A percentile compares a stretch with the other conserved stretches of the same genome.
Conservation (phyloP, 2,797 vertebrate species). For the Poeciliopsis infans region DNA sequence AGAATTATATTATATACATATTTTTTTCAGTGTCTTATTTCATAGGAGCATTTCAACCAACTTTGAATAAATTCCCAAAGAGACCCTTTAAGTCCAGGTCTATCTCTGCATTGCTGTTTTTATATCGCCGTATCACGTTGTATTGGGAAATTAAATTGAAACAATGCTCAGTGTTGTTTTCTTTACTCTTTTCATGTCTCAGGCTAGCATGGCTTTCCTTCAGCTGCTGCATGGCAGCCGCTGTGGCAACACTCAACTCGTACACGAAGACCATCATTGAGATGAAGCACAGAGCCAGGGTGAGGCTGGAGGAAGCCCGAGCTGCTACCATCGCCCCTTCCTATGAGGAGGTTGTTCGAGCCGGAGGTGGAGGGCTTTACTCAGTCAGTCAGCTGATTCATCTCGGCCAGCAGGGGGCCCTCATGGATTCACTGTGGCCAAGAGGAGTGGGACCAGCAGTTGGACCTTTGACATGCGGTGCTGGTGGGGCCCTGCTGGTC, state of each 20-base stretch:
- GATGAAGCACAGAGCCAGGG: conserved; percentile 91
- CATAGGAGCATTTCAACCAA: neutral
- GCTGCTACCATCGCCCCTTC: conserved; percentile 74
- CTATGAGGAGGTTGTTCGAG: conserved; percentile 76
- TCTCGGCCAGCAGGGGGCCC: conserved; percentile 70
- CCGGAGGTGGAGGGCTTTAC: conserved; percentile 63
- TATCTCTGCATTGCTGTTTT: neutral
- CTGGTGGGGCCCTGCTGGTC: conserved; percentile 54
- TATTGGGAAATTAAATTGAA: neutral
- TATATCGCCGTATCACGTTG: neutral
- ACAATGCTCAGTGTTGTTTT: neutral
- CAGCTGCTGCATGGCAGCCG: conserved; percentile 97
- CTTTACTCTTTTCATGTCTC: conserved; percentile 16
- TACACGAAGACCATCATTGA: conserved; percentile 97
- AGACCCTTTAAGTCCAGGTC: neutral
- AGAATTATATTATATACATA: neutral
- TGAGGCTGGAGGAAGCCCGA: conserved; percentile 88
- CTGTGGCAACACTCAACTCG: conserved; percentile 95
- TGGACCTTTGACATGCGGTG: conserved; percentile 55
- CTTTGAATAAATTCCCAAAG: neutral
- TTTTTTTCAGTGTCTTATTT: neutral
- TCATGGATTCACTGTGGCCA: conserved; percentile 73
- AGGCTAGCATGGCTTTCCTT: conserved; percentile 97
- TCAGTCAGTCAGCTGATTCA: conserved; percentile 81
- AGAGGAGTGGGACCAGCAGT: conserved; percentile 60